Conservation (phyloP, 2,888 invertebrate genomes). For the Cordilura impudica region DNA sequence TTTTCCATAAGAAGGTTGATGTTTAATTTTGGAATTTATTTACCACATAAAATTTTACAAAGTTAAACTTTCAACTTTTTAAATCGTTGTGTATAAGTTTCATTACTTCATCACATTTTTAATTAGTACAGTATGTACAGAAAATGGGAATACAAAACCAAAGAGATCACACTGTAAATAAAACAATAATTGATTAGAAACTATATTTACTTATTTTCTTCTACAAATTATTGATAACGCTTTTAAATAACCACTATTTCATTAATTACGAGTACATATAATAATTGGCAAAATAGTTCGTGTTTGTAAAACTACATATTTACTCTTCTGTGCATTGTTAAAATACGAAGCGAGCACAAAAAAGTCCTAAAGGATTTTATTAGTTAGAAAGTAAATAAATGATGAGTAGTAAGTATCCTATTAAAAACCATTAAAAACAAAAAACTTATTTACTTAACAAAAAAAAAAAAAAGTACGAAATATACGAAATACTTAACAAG, state of each 20-base stretch:
- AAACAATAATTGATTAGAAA: no score
- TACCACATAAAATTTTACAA: conserved; percentile 44
- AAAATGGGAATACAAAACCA: neutral
- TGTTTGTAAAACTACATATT: no score
- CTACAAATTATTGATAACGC: no score
- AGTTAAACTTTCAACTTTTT: conserved; percentile 50
- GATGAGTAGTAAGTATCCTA: conserved; percentile 17
- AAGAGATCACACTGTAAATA: no score
- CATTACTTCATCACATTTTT: conserved; percentile 26
- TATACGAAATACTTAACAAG: conserved; percentile 26
- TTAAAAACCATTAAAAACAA: conserved; percentile 38
- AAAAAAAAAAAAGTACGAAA: neutral
- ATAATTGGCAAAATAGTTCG: no score
- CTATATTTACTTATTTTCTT: no score
- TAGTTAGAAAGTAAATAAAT: conserved; percentile 5
- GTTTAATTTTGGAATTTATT: conserved; percentile 58
- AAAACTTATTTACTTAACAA: conserved; percentile 18
- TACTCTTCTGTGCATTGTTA: neutral
- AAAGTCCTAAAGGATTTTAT: neutral
- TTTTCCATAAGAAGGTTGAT: conserved; percentile 38
- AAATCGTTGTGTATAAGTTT: conserved; percentile 51
- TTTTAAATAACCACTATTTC: no score
- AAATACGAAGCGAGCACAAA: neutral
- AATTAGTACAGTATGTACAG: conserved; percentile 4
- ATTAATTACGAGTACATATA: no score